phyloP scores from a whole-genome alignment of 2,888 invertebrate genomes.

The Acronicta leporina region DNA sequence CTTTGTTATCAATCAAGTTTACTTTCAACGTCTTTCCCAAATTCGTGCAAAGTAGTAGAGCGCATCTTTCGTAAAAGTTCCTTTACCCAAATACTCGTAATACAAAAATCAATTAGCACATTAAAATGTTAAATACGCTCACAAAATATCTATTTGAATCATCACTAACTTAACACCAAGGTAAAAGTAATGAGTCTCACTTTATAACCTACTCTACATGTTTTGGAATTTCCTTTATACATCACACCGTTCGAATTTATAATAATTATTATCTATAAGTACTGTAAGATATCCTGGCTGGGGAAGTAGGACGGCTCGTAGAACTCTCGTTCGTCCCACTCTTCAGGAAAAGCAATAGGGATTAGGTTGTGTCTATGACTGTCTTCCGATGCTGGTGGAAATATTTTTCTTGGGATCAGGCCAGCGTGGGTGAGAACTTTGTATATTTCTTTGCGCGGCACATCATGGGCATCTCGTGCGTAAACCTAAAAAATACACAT shows the following conservation, averaged over 20 bases:
- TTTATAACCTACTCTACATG: slow-evolving; percentile 2
- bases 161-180: neutral
- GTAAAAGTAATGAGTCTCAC: neutral
- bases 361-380: slow-evolving; percentile 39
- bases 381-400: slow-evolving; percentile 5
- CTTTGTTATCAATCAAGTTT: too few relatives aligned
- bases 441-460: slow-evolving; percentile 90
- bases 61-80: neutral
- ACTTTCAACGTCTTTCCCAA: neutral
- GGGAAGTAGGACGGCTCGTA: slow-evolving; percentile 61
- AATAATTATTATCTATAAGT: slow-evolving; percentile 59
- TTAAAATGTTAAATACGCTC: too few relatives aligned
- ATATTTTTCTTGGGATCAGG: slow-evolving; percentile 79
- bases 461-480: slow-evolving; percentile 89
- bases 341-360: slow-evolving; percentile 37
- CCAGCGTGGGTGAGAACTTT: slow-evolving; percentile 91
- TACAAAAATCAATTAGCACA: too few relatives aligned
- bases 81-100: neutral
- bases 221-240: slow-evolving; percentile 18
- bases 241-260: neutral
- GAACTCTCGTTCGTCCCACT: slow-evolving; percentile 53
- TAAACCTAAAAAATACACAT: slow-evolving; percentile 79
- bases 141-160: too few relatives aligned
- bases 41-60: neutral
- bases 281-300: slow-evolving; percentile 74